phyloP scores from a whole-genome alignment of 2,888 invertebrate species.

The Euphydryas editha region DNA sequence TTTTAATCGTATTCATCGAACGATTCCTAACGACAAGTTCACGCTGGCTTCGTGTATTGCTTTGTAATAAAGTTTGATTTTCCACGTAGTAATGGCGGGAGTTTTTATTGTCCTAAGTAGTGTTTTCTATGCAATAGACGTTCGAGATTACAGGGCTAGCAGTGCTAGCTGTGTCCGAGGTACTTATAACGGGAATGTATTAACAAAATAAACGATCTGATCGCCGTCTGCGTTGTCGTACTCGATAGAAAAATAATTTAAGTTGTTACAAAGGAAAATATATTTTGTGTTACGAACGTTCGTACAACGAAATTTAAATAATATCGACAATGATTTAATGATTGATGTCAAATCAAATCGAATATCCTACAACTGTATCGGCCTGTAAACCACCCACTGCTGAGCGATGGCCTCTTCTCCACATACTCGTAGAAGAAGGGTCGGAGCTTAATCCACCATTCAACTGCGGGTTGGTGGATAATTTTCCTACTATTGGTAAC shows the following conservation, averaged over 20 bases:
- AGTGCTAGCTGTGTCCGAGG: constrained; percentile 69
- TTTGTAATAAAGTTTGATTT: constrained; percentile 68
- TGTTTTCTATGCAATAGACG: constrained; percentile 71
- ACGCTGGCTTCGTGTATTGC: constrained; percentile 56
- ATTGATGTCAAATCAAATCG: background rate
- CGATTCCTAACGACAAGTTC: constrained; percentile 36
- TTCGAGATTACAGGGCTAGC: constrained; percentile 68
- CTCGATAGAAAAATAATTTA: constrained; percentile 47
- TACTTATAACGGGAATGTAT: constrained; percentile 64
- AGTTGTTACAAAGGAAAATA: constrained; percentile 1
- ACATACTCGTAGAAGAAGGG: no score
- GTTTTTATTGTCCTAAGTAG: constrained; percentile 71
- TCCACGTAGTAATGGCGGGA: constrained; percentile 64
- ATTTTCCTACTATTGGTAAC: no score
- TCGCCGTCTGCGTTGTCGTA: constrained; percentile 48
- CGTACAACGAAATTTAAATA: background rate
- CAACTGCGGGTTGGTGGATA: no score
- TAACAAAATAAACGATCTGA: constrained; percentile 67
- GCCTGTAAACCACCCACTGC: no score
- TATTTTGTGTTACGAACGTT: constrained; percentile 3
- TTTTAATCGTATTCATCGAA: constrained; percentile 44
- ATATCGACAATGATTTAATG: background rate
- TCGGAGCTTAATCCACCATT: no score
- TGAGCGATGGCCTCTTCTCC: no score
- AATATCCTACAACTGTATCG: no score